Base-by-base conservation (phyloP, 2,113 vertebrate genomes). In the Urocynchramus pylzowi region DNA sequence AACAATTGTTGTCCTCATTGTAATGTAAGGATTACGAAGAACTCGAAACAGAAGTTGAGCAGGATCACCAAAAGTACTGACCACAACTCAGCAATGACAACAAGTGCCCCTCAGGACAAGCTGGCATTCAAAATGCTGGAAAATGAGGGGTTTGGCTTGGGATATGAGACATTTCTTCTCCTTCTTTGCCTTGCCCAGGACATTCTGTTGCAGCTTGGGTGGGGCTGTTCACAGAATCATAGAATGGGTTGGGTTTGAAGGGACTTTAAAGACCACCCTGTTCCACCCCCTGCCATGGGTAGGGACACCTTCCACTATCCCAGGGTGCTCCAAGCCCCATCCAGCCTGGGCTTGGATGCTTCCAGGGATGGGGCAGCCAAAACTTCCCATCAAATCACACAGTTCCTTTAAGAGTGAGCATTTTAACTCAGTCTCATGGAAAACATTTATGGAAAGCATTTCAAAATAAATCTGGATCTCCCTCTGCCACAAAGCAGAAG, bases 191-290 rank as follows among this genome's bases (percentile, higher is more conserved):
- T 59, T 70, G 22, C 4, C 27, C 13, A 41, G 33, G 35, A 44
- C 21, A 50, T 56, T 20, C 37, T 60, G 37, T 3, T 8, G 16
- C 14, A 64, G 11, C 26, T 28, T 28, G 8, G 26, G 35, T 61
- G 59, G 37, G 37, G 37, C 17, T 28, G 37, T 21, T 68, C 20
- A 21, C 1, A 52, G 23, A 37, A 60, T 9, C 7, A 61, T 8
- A 26, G n/a, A 76, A 31, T 18, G 39, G 19, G 3, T 3, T 47
- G 39, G 9, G 20, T 35, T 68, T 44, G 24, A 44, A 67, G 33
- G 18, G 5, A 26, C 16, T 13, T 45, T 15, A 53, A 75, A 53
- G 5, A 4, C 8, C 10, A 2, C 2, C 13, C n/a, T 1, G 2
- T 31, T 65, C 52, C 27, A 42, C 6, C 33, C 37, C 45, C 54